phyloP scores from a whole-genome alignment of 2,113 vertebrate genomes.

The Lepus europaeus region DNA sequence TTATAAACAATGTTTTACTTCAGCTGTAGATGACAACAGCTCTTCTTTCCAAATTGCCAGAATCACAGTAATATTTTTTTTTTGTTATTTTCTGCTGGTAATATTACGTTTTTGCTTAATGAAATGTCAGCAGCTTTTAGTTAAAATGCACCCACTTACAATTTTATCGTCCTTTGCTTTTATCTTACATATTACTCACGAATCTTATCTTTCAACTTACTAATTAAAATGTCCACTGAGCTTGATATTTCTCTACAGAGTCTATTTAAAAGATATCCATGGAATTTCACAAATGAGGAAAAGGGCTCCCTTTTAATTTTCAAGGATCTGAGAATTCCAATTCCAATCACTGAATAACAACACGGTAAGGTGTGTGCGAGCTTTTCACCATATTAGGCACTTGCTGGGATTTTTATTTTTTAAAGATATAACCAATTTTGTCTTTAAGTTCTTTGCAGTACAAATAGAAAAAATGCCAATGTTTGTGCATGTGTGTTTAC shows the following conservation, averaged over 20 bases:
- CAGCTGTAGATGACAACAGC: slow-evolving; percentile 5
- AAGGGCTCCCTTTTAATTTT: slow-evolving; percentile 32
- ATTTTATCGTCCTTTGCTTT: slow-evolving; percentile 29
- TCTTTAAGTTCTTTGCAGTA: slow-evolving; percentile 19
- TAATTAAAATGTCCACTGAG: slow-evolving; percentile 61
- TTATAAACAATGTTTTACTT: slow-evolving; percentile 56
- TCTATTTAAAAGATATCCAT: slow-evolving; percentile 37
- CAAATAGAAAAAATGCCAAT: slow-evolving; percentile 13
- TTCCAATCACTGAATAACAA: neutral
- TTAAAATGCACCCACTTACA: slow-evolving; percentile 42
- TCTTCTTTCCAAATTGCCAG: slow-evolving; percentile 5
- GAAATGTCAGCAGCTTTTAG: slow-evolving; percentile 48
- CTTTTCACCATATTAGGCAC: neutral
- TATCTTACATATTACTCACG: neutral
- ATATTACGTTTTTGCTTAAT: slow-evolving; percentile 49
- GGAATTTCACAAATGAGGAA: slow-evolving; percentile 13
- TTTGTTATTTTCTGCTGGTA: slow-evolving; percentile 44
- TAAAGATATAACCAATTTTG: neutral
- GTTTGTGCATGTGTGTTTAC: neutral
- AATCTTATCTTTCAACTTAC: slow-evolving; percentile 56
- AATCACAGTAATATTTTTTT: neutral
- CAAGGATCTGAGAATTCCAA: slow-evolving; percentile 25
- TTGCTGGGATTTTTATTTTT: neutral
- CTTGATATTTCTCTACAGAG: slow-evolving; percentile 43
- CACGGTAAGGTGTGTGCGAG: neutral